Percentiles rank a stretch among this genome's conserved stretches.
Evolutionary conservation across 2,797 vertebrate species (phyloP).

Genomic region (Hirundo rustica): DNA sequence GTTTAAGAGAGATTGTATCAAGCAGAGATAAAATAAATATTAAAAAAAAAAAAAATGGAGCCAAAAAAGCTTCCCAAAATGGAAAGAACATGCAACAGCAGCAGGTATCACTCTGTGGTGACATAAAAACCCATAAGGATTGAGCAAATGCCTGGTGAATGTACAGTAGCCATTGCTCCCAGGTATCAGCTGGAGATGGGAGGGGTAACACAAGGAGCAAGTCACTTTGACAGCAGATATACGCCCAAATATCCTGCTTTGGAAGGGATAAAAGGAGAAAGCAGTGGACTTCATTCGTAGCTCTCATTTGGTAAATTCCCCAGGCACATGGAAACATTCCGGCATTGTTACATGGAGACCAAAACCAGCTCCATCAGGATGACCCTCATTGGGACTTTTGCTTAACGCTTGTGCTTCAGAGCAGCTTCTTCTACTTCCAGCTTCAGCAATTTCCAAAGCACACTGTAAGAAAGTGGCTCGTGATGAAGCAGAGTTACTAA

Average conservation of each 20-base stretch:
- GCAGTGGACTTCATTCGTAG: background rate
- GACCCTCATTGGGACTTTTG: background rate
- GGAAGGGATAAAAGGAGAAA: background rate
- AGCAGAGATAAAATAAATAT: background rate
- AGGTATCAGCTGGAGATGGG: background rate
- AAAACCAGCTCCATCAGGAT: background rate
- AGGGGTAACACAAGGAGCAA: fast-evolving
- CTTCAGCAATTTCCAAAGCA: background rate
- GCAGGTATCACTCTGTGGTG: background rate
- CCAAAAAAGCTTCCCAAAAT: background rate
- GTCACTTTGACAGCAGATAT: background rate
- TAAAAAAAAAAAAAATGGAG: background rate
- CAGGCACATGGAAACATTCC: background rate
- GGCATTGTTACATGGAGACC: background rate
- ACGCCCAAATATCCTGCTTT: background rate
- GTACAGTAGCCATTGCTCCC: background rate
- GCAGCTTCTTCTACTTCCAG: background rate
- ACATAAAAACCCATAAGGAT: background rate
- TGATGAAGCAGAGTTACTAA: background rate
- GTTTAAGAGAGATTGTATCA: background rate
- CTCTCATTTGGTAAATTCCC: background rate
- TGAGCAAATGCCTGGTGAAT: background rate
- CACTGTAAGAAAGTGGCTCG: background rate
- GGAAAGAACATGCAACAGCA: background rate
- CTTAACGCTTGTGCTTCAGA: background rate